Evolutionary conservation across 1,140 invertebrate genomes (phyloP).

Genomic region (Reticulitermes speratus): DNA sequence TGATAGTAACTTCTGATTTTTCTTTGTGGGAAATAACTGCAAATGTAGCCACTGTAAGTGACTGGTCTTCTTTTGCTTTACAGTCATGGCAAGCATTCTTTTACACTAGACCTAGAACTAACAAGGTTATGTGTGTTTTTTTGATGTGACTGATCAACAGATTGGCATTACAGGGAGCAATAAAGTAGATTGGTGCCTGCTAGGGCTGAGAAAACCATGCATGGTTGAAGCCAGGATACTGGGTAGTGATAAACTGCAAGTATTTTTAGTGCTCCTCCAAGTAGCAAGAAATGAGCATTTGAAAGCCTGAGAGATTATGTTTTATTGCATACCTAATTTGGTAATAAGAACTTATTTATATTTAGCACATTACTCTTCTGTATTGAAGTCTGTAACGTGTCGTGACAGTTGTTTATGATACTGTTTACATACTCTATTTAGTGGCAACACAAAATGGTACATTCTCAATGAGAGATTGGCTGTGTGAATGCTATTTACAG

Average conservation of each 20-base stretch:
- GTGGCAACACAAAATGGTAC: neutral
- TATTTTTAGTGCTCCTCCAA: neutral
- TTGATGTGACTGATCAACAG: neutral
- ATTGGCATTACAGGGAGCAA: neutral
- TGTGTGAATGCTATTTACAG: neutral
- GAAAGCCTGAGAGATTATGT: constrained; percentile 11
- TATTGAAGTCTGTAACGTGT: neutral
- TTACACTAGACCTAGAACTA: neutral
- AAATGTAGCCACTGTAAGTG: neutral
- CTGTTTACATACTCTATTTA: neutral
- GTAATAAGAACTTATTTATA: neutral
- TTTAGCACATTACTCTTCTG: neutral
- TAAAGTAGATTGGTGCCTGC: neutral
- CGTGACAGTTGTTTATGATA: neutral
- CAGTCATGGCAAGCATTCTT: neutral
- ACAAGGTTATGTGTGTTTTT: neutral
- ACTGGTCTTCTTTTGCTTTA: neutral
- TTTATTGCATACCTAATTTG: constrained; percentile 1
- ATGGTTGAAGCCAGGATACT: neutral
- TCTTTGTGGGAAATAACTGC: neutral
- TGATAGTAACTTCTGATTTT: neutral
- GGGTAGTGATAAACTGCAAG: neutral
- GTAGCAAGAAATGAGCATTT: constrained; percentile 10
- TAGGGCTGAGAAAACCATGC: neutral
- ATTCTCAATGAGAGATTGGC: neutral